Evolutionary conservation across 2,888 invertebrate genomes (phyloP), one percentile per base, ranked within the genome.

Genomic region (Gymnoscelis rufifasciata): DNA sequence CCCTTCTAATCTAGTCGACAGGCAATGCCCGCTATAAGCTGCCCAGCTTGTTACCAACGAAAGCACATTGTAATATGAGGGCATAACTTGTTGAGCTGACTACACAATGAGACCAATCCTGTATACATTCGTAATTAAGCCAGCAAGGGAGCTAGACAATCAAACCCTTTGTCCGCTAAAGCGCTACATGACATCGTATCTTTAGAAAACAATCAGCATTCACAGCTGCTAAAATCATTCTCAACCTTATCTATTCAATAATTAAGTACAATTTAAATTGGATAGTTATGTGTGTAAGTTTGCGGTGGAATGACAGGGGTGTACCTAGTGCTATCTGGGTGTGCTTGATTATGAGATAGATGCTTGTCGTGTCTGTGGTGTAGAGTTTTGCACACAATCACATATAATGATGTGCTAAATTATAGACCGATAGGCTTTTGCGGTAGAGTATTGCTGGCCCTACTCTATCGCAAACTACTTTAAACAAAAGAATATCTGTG

Each of bases 41-140:
- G 19, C 19, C 19, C 19, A 19, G 19, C 19, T 19, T 19, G 19
- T 19, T 19, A 19, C 19, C 44, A 49, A 45, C 45, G 49, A 56
- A 56, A 51, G 11, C n/a, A 35, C 35, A 35, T 35, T 35, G 35
- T 37, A 30, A 33, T 40, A 59, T 44, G 52, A 40, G 33, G 10
- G 49, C 52, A 50, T 54, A 52, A 50, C 52, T 53, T 50, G 52
- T 51, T 47, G 35, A 33, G 47, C 40, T 57, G 62, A 62, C 62
- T 66, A 59, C 55, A 73, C 71, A 70, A 74, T 69, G 64, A 63
- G 60, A 50, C 51, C 58, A 62, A 66, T 54, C 48, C 50, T 31
- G 62, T 59, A 62, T 64, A 70, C 72, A 67, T 63, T 71, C 65
- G 68, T 77, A 78, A 77, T 79, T 79, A 78, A 78, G 69, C 75